These are phyloP conservation scores for Marisa cornuarietis DNA, from an alignment of 1,140 invertebrate species.

Conservation along the genomic window DNA sequence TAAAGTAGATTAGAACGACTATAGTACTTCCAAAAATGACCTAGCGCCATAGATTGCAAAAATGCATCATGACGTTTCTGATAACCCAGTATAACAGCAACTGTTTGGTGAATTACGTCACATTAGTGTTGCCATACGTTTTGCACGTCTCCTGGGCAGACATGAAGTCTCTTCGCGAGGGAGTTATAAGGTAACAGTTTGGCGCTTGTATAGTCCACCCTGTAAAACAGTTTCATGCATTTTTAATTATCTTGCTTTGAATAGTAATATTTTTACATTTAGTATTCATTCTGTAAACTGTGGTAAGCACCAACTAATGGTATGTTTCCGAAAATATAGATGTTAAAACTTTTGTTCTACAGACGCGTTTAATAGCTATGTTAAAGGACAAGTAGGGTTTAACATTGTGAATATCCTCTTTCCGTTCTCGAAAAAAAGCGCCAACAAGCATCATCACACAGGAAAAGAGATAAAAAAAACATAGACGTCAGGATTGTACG, in stretches of 20 bases:
- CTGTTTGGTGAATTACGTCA: neutral
- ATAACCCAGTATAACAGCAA: neutral
- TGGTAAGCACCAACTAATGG: neutral
- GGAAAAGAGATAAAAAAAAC: no score
- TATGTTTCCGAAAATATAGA: neutral
- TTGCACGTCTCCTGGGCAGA: neutral
- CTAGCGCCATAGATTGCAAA: neutral
- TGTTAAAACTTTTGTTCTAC: neutral
- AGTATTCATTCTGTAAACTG: neutral
- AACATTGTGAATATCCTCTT: no score
- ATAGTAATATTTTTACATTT: neutral
- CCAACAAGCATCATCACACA: no score
- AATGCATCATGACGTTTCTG: no score
- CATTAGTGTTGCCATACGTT: neutral
- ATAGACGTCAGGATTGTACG: no score
- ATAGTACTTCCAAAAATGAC: no score
- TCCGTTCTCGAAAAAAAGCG: no score
- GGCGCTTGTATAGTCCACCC: neutral
- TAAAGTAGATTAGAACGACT: no score
- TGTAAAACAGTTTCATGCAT: neutral
- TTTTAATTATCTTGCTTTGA: neutral
- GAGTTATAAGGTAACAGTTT: slow-evolving; percentile 1
- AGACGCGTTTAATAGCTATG: neutral
- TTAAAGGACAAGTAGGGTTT: no score
- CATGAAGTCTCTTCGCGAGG: neutral